A percentile compares a stretch with the other conserved stretches of the same genome.
Evolutionary conservation across 2,888 invertebrate species (phyloP).

Genomic region (Teinopalpus imperialis): DNA sequence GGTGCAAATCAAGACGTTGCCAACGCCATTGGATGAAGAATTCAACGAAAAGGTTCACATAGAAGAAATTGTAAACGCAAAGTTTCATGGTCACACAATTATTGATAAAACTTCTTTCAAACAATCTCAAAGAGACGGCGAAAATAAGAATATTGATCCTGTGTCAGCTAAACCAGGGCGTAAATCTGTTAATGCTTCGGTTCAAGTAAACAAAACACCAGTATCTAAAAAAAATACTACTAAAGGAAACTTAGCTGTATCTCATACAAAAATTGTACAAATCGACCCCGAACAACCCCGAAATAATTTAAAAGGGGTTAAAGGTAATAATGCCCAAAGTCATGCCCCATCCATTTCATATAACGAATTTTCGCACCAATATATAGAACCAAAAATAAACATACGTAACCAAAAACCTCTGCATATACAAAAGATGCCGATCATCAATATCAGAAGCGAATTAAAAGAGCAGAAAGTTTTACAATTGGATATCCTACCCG

Average conservation of each 20-base stretch:
- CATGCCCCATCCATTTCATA: constrained; percentile 49
- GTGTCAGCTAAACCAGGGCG: constrained; percentile 33
- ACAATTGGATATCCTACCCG: constrained; percentile 72
- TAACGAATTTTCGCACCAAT: constrained; percentile 57
- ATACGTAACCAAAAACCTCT: constrained; percentile 42
- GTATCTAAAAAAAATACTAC: constrained; percentile 38
- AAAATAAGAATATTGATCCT: constrained; percentile 23
- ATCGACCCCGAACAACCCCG: constrained; percentile 48
- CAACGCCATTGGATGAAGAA: constrained; percentile 68
- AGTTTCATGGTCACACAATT: constrained; percentile 69
- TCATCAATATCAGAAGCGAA: constrained; percentile 75
- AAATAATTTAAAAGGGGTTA: constrained; percentile 39
- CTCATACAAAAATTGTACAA: constrained; percentile 56
- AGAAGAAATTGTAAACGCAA: constrained; percentile 74
- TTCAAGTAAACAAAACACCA: constrained; percentile 41
- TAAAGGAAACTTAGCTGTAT: constrained; percentile 50
- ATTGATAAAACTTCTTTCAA: constrained; percentile 40
- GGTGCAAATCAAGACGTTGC: constrained; percentile 53
- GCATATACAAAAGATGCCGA: constrained; percentile 72
- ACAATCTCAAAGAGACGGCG: constrained; percentile 23
- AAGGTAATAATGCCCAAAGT: constrained; percentile 43
- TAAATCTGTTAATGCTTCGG: constrained; percentile 41
- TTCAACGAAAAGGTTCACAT: constrained; percentile 75
- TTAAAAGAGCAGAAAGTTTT: constrained; percentile 75
- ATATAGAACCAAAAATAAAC: constrained; percentile 46